phyloP scores from a whole-genome alignment of 2,888 invertebrate genomes.

The Zaprionus bogoriensis region DNA sequence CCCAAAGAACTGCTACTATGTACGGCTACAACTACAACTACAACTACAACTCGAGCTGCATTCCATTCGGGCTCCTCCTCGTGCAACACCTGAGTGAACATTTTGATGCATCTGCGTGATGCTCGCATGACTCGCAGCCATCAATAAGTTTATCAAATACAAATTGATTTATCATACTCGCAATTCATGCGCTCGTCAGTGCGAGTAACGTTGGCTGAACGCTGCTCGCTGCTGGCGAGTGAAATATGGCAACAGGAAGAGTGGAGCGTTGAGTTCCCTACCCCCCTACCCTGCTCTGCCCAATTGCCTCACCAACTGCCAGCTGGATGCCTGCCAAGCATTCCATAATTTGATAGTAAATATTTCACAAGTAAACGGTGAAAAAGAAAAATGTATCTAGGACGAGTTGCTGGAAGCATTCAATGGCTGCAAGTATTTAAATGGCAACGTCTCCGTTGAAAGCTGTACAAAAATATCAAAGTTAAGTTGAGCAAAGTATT shows the following conservation, averaged over 20 bases:
- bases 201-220: neutral
- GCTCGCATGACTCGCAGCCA: constrained; percentile 29
- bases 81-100: constrained; percentile 14
- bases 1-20: too few relatives aligned
- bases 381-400: neutral
- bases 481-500: neutral
- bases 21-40: neutral
- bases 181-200: constrained; percentile 22
- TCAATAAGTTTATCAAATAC: constrained; percentile 56
- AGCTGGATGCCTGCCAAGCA: neutral
- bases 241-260: neutral
- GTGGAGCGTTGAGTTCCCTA: too few relatives aligned
- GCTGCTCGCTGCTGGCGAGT: too few relatives aligned
- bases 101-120: constrained; percentile 46
- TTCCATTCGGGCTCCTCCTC: too few relatives aligned
- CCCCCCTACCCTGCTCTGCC: too few relatives aligned
- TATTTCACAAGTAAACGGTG: constrained; percentile 7
- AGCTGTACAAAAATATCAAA: too few relatives aligned
- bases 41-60: neutral
- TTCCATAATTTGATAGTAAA: constrained; percentile 22
- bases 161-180: constrained; percentile 59
- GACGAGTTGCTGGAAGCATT: neutral
- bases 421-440: neutral
- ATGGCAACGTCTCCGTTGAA: too few relatives aligned
- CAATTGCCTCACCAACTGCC: neutral